Base-by-base conservation (phyloP, 2,888 invertebrate genomes). In the Trichopoda pennipes region DNA sequence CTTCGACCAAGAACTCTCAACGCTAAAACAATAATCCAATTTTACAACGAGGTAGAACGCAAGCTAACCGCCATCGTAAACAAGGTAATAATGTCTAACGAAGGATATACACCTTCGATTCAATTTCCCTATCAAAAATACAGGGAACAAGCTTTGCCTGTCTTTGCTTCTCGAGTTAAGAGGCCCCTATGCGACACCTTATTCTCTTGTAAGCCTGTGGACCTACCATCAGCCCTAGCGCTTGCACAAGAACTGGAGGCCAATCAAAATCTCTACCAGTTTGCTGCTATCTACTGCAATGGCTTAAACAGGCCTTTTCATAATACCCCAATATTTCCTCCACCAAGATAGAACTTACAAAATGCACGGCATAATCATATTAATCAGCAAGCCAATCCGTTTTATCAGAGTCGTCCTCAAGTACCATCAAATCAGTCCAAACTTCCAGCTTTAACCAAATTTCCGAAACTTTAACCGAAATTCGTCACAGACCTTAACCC, bases 161-260 rank as follows among this genome's bases (percentile, higher is more conserved):
- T 55, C 17, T 55, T 55, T n/a, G 14, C 32, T 32, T 55, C 55
- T 4, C 32, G 32, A n/a, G n/a, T 55, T 2, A 55, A 16, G 28
- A 55, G 14, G 17, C 47, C 47, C n/a, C 14, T 47, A 47, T 47
- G 44, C n/a, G 44, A 47, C n/a, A 47, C 44, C 6, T 47, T 47
- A n/a, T 47, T 47, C 44, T n/a, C 44, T 6, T 47, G 44, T 7
- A 47, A 16, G n/a, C 44, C 44, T n/a, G n/a, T n/a, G n/a, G 44
- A 47, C 44, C n/a, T 47, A n/a, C 44, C n/a, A 47, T 47, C 44
- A 47, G 44, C 44, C n/a, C 16, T 47, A n/a, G 44, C 44, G n/a
- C 28, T 55, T 6, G 55, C 23, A 55, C 55, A 55, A 28, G 55
- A 55, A 7, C 12, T 38, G 9, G 38, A 38, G 8, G 38, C 38